Percentiles rank a stretch among this genome's conserved stretches.
phyloP scores from a whole-genome alignment of 2,888 invertebrate species.

The Epicampocera succincta region DNA sequence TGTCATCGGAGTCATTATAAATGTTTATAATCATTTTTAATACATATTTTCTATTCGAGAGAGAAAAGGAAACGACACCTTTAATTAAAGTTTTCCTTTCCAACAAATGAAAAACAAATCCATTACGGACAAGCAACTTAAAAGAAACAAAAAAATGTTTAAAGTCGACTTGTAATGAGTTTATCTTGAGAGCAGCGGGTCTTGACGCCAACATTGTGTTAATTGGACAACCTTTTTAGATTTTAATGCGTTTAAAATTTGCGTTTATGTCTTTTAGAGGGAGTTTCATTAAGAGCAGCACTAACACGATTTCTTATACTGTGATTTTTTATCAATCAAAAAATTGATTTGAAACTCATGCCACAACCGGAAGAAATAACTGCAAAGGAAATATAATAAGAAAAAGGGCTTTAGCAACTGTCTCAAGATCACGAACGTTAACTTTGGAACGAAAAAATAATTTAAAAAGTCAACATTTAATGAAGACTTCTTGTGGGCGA shows the following conservation, averaged over 20 bases:
- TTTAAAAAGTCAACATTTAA: too few species aligned
- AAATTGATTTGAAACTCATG: too few species aligned
- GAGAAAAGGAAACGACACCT: background rate
- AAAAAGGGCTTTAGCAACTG: too few species aligned
- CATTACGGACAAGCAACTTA: background rate
- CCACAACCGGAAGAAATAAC: too few species aligned
- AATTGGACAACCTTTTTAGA: conserved; percentile 44
- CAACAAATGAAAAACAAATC: background rate
- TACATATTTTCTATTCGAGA: background rate
- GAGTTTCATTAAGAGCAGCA: background rate
- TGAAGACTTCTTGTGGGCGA: too few species aligned
- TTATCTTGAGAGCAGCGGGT: conserved; percentile 11
- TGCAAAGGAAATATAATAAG: too few species aligned
- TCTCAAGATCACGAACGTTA: too few species aligned
- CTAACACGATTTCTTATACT: too few species aligned
- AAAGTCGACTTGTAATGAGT: background rate
- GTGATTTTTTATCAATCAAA: too few species aligned
- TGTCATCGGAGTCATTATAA: conserved; percentile 20
- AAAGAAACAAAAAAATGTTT: conserved; percentile 28
- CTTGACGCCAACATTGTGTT: conserved; percentile 7
- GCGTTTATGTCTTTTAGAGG: background rate
- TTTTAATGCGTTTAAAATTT: conserved; percentile 41
- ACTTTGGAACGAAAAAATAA: too few species aligned
- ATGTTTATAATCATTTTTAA: conserved; percentile 32
- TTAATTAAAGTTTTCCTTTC: conserved; percentile 10